Evolutionary conservation across 2,113 vertebrate genomes (phyloP).

Genomic region (Haplotaxodon microlepis): DNA sequence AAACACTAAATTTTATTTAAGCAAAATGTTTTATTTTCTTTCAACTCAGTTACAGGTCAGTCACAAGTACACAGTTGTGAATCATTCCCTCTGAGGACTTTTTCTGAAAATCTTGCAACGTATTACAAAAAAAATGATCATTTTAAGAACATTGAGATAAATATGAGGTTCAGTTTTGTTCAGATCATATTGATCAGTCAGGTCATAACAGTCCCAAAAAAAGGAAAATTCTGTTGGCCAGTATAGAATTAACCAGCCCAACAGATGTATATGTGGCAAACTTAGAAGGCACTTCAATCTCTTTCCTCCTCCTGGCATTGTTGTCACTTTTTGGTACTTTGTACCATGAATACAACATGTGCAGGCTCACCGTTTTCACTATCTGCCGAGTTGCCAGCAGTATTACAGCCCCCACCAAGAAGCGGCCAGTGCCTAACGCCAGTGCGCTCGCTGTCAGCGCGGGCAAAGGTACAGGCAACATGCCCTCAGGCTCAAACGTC

Average conservation of each 20-base stretch:
- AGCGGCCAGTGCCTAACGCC: constrained; percentile 48
- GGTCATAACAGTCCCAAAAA: constrained; percentile 77
- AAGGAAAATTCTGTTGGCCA: constrained; percentile 77
- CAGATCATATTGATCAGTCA: neutral
- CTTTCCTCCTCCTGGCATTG: constrained; percentile 72
- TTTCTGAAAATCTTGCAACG: neutral
- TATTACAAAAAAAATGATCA: neutral
- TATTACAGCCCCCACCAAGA: constrained; percentile 65
- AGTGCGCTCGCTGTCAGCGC: constrained; percentile 2
- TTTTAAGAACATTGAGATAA: neutral
- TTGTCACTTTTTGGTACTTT: constrained; percentile 58
- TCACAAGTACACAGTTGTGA: neutral
- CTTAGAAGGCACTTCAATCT: constrained; percentile 92
- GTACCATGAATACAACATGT: constrained; percentile 71
- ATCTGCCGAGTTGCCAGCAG: constrained; percentile 75
- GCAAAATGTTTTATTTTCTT: neutral
- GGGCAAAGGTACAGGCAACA: constrained; percentile 66
- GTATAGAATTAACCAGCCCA: constrained; percentile 76
- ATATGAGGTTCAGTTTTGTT: neutral
- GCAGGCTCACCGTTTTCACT: constrained; percentile 68
- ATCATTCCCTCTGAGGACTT: neutral
- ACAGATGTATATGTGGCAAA: constrained; percentile 82
- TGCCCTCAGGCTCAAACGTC: constrained; percentile 57
- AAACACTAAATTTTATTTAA: neutral
- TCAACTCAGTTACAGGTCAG: neutral